phyloP scores from a whole-genome alignment of 2,797 vertebrate species.

The Lates japonicus region DNA sequence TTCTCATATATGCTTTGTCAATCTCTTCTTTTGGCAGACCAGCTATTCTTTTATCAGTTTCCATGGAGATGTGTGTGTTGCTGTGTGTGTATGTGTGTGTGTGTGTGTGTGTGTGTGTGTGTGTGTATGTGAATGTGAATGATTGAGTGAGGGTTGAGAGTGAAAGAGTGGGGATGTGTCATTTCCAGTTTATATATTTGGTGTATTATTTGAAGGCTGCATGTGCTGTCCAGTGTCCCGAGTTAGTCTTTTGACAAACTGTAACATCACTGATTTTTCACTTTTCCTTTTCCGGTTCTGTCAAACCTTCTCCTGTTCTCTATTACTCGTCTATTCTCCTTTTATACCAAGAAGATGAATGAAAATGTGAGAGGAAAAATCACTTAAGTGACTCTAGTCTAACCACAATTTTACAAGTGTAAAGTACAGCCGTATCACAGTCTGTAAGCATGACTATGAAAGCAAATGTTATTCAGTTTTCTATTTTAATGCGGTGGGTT shows the following conservation, averaged over 20 bases:
- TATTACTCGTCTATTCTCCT: neutral
- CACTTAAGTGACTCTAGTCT: neutral
- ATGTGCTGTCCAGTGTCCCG: conserved; percentile 27
- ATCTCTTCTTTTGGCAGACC: conserved; percentile 53
- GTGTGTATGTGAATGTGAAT: conserved; percentile 37
- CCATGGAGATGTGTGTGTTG: conserved; percentile 80
- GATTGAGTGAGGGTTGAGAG: conserved; percentile 61
- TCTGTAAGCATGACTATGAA: neutral
- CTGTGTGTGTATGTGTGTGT: conserved; percentile 52
- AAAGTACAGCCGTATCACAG: neutral
- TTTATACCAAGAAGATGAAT: neutral
- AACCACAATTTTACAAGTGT: neutral
- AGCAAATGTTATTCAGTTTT: conserved; percentile 20
- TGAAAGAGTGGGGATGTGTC: conserved; percentile 63
- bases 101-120: conserved; percentile 60
- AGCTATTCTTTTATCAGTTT: conserved; percentile 82
- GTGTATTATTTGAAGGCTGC: conserved; percentile 40
- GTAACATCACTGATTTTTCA: conserved; percentile 16
- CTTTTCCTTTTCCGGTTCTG: neutral
- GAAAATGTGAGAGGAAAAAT: neutral
- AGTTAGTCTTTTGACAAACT: conserved; percentile 21
- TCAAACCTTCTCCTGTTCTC: neutral
- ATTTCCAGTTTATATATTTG: conserved; percentile 65
- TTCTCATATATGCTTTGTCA: conserved; percentile 62
- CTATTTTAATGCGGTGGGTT: neutral